phyloP scores from a whole-genome alignment of 2,797 vertebrate genomes.

The Heterohyrax brucei region DNA sequence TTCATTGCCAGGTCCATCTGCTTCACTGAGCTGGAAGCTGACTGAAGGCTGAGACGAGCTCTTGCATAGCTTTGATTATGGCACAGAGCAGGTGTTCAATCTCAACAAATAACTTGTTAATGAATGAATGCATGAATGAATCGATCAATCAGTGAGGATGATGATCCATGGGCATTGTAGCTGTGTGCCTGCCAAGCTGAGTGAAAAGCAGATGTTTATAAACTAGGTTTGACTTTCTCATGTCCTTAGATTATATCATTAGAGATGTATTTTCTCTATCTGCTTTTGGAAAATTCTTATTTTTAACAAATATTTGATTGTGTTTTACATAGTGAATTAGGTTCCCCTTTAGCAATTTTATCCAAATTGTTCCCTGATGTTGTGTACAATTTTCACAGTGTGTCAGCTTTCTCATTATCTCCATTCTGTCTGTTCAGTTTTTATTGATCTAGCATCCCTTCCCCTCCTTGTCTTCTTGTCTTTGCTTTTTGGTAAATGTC shows the following conservation, averaged over 20 bases:
- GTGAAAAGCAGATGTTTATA: slow-evolving; percentile 36
- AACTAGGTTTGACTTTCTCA: slow-evolving; percentile 19
- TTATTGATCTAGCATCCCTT: neutral
- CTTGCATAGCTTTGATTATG: neutral
- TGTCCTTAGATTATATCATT: neutral
- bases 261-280: slow-evolving; percentile 14
- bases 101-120: slow-evolving; percentile 58
- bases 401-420: neutral
- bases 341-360: neutral
- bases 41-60: neutral
- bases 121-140: slow-evolving; percentile 45
- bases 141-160: neutral
- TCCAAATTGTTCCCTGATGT: neutral
- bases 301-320: neutral
- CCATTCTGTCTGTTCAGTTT: neutral
- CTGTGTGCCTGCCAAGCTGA: neutral
- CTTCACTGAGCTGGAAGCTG: neutral
- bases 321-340: neutral
- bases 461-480: neutral
- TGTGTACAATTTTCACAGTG: neutral
- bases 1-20: neutral
- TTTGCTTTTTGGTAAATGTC: neutral
- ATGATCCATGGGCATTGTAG: neutral
- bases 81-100: neutral
- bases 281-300: neutral